These are phyloP conservation scores for Baccha elongata DNA, from an alignment of 2,888 invertebrate species.

Conservation along the genomic window DNA sequence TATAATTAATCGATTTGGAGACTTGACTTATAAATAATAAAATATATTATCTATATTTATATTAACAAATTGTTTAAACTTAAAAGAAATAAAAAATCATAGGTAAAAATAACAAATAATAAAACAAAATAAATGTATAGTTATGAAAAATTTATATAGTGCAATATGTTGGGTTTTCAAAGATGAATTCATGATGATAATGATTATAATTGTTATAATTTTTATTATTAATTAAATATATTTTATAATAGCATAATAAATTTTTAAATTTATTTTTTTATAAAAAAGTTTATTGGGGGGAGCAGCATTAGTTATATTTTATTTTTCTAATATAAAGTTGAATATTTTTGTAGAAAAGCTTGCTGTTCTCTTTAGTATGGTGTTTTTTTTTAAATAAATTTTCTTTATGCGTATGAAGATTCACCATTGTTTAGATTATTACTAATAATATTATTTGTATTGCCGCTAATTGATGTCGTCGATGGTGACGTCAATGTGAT, in stretches of 20 bases:
- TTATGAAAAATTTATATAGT: slow-evolving; percentile 42
- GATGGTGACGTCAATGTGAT: slow-evolving; percentile 82
- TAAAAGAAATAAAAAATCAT: slow-evolving; percentile 39
- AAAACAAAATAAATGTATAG: slow-evolving; percentile 17
- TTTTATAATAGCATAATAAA: slow-evolving; percentile 42
- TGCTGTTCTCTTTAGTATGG: slow-evolving; percentile 5
- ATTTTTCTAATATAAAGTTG: slow-evolving; percentile 29
- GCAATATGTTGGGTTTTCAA: slow-evolving; percentile 38
- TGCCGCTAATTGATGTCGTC: slow-evolving; percentile 79
- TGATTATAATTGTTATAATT: slow-evolving; percentile 18
- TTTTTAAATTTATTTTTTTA: slow-evolving; percentile 50
- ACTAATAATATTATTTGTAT: slow-evolving; percentile 71
- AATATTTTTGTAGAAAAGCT: slow-evolving; percentile 43
- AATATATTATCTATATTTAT: slow-evolving; percentile 63
- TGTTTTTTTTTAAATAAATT: slow-evolving; percentile 5
- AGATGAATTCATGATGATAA: slow-evolving; percentile 38
- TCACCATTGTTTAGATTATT: slow-evolving; percentile 77
- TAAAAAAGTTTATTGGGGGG: slow-evolving; percentile 41
- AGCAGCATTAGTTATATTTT: slow-evolving; percentile 46
- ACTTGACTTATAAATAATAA: slow-evolving; percentile 64
- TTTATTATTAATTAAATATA: background rate
- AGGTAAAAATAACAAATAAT: slow-evolving; percentile 48
- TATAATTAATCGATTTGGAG: slow-evolving; percentile 64
- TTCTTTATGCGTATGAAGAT: slow-evolving; percentile 76
- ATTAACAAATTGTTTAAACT: slow-evolving; percentile 63